Base-by-base conservation (phyloP, 1,140 invertebrate genomes). In the Scylla paramamosain region DNA sequence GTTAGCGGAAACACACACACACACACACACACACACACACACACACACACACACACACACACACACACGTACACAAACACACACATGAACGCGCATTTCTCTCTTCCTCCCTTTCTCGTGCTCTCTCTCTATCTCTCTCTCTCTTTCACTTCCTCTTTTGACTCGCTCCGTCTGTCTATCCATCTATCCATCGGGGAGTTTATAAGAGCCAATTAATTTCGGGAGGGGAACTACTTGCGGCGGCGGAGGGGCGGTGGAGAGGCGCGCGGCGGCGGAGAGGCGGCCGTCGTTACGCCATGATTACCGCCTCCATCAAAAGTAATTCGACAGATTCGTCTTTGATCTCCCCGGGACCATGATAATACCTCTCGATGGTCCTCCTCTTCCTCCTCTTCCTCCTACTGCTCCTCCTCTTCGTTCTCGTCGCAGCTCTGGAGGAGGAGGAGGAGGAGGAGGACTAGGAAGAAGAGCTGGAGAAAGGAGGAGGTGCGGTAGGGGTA, bases 221-320 rank as follows among this genome's bases (percentile, higher is more conserved):
- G 86, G 45, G 31, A 46, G 31, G 86, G 86, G 86, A 25, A 32
- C 86, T 88, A 31, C 86, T 88, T 86, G 83, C 28, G 31, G 86
- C 86, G 86, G 31, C 83, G 83, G 83, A 86, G 83, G 83, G 83
- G 91, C 82, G 46, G 59, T 59, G 90, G 59, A 29, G 90, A 39
- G 86, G 31, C 32, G 32, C 28, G 90, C n/a, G 39, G 45, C 90
- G 90, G 90, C 90, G 90, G 46, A 32, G 86, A 0, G 86, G 31
- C 86, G 52, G 20, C 28, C 32, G 77, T 84, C 77, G 32, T 82
- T 82, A 92, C 91, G 28, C 59, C 31, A 93, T 84, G 28, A 84
- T 93, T 77, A 93, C 77, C 48, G 83, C 77, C 91, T 29, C 25
- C 91, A 93, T 93, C 91, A 93, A 93, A 92, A 84, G 91, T 93